Base-by-base conservation (phyloP, 2,888 invertebrate species). In the Patella depressa region DNA sequence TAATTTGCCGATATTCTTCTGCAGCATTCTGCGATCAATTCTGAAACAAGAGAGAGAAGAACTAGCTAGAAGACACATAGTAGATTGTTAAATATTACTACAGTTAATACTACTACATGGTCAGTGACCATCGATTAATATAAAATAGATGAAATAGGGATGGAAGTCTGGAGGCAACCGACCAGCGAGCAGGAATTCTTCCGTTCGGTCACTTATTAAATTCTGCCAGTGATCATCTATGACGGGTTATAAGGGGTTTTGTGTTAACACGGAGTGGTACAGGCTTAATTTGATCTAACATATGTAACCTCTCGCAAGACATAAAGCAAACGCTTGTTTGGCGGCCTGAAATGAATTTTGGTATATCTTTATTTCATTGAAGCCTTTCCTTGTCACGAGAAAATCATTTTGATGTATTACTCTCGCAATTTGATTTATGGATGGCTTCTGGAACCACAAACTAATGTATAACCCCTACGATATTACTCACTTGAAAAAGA, bases 1-100 rank as follows among this genome's bases (percentile, higher is more conserved):
- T 65, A 65, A 65, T 65, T 65, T 24, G 65, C 24, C 65, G 65
- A 65, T 65, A 65, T 65, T 65, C 65, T 19, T 24, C 65, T 65
- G 65, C 65, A 65, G 19, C 24, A 65, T 65, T 45, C 45, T 24
- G 19, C 65, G 65, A 65, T 65, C 65, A 65, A 65, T 65, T 24
- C 65, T 65, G 65, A 24, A 65, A 65, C 19, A 65, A 65, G 19
- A 19, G 65, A 65, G 24, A 24, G 24, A 24, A 65, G 65, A 65
- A 14, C 65, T 65, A 24, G 24, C 19, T 65, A 19, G 65, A 24
- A 19, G 24, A 65, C 24, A 65, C 65, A 65, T 19, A 12, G 65
- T 19, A 65, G 19, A 65, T 65, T 45, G 19, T 65, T 19, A 65
- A 65, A 65, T 65, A 65, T 65, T 24, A 65, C 65, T 65, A 65